Evolutionary conservation across 2,113 vertebrate species (phyloP).

Genomic region (Periophthalmodon schlosseri): DNA sequence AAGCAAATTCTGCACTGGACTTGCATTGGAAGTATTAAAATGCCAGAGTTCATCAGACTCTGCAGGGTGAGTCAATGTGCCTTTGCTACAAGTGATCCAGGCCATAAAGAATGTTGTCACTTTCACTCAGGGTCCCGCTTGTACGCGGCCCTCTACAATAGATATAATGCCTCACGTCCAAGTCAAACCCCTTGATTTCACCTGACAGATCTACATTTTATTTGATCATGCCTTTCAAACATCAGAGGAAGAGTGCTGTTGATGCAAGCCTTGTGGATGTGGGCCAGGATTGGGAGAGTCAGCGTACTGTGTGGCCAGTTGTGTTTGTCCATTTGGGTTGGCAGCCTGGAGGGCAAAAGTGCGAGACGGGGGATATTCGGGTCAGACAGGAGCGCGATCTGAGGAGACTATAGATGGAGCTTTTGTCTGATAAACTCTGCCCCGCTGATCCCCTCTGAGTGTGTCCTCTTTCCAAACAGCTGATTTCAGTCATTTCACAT

Average conservation of each 20-base stretch:
- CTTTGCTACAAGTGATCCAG: constrained; percentile 65
- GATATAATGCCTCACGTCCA: constrained; percentile 29
- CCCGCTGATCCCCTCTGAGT: constrained; percentile 50
- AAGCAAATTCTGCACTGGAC: constrained; percentile 26
- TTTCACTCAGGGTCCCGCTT: constrained; percentile 54
- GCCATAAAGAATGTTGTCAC: constrained; percentile 66
- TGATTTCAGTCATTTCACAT: constrained; percentile 56
- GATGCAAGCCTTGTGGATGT: constrained; percentile 25
- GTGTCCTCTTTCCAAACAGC: constrained; percentile 54
- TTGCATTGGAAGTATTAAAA: constrained; percentile 53
- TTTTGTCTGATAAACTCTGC: constrained; percentile 57
- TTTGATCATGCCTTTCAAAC: not conserved
- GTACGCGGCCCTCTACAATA: constrained; percentile 25
- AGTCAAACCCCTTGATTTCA: not conserved
- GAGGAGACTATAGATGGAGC: constrained; percentile 56
- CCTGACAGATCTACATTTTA: constrained; percentile 5
- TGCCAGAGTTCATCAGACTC: constrained; percentile 64
- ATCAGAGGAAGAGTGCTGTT: constrained; percentile 24
- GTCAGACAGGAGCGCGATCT: constrained; percentile 61
- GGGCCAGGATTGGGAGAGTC: constrained; percentile 50
- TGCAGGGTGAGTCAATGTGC: constrained; percentile 63
- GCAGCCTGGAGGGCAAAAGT: constrained; percentile 51
- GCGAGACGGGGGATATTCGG: constrained; percentile 69
- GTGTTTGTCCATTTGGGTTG: constrained; percentile 54
- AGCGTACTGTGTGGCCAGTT: constrained; percentile 58